Base-by-base conservation (phyloP, 1,140 invertebrate species). In the Conopomorpha cramerella region DNA sequence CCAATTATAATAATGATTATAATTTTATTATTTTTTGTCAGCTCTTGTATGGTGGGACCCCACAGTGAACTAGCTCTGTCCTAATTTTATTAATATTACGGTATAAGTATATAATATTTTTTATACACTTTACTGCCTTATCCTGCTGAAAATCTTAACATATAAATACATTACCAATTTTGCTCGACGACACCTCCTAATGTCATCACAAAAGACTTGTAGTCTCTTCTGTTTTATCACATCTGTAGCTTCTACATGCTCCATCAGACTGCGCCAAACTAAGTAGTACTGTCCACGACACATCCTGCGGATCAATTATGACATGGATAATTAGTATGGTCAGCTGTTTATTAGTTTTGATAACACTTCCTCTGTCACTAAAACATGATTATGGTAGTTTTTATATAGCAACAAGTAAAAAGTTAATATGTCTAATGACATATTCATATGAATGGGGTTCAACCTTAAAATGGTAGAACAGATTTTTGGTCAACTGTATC, bases 211-310 rank as follows among this genome's bases (percentile, higher is more conserved):
- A 30, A 72, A 74, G 1, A 74, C 70, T 38, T 63, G 52, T 2
- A 70, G 34, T 30, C 58, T 55, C 39, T 68, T 68, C 10, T 58
- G 41, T 30, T 38, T 45, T 16, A 68, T 57, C 1, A 30, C 27
- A 28, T 64, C 46, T 39, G 61, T 66, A 0, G 63, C 40, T 6
- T 49, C 40, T 4, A 72, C 62, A 46, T 60, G 52, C 38, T 71
- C 67, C 53, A 74, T 74, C 11, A 74, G 28, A 49, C 58, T 72
- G 1, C 64, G 47, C 70, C 70, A 74, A 25, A 66, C 57, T 51
- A 72, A 62, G 28, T 74, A 68, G 31, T 68, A 70, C 26, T 72
- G 62, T 1, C 67, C 65, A 36, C 65, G 46, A 33, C 70, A 72
- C 50, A 63, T 68, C 28, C 70, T 74, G 34, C 12, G 51, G 38